phyloP scores from a whole-genome alignment of 2,113 vertebrate species.

The Cebidichthys violaceus region DNA sequence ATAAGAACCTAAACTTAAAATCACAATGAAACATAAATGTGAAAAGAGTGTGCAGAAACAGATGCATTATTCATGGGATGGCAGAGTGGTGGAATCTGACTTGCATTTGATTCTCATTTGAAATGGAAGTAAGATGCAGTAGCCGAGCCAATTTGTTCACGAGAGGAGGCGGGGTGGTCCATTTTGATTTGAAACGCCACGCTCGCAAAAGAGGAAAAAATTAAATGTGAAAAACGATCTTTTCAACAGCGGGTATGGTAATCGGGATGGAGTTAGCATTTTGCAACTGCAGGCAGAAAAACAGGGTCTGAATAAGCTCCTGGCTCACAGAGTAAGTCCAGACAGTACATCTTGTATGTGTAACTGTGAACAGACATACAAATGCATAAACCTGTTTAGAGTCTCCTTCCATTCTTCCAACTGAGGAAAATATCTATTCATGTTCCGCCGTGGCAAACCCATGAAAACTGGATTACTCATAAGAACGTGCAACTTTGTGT shows the following conservation, averaged over 20 bases:
- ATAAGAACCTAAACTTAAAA: constrained; percentile 35
- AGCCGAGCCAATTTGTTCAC: constrained; percentile 49
- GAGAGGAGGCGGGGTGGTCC: constrained; percentile 38
- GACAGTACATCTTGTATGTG: constrained; percentile 34
- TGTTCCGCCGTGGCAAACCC: constrained; percentile 2
- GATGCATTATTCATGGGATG: constrained; percentile 52
- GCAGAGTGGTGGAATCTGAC: constrained; percentile 25
- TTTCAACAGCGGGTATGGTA: constrained; percentile 56
- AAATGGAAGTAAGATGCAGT: constrained; percentile 45
- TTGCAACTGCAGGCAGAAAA: constrained; percentile 66
- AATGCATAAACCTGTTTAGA: constrained; percentile 36
- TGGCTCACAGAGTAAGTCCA: constrained; percentile 10
- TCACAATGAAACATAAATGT: constrained; percentile 42
- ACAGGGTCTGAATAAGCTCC: constrained; percentile 30
- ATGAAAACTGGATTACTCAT: constrained; percentile 9
- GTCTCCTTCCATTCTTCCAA: constrained; percentile 8
- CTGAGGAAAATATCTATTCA: constrained; percentile 12
- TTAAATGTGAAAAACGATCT: constrained; percentile 67
- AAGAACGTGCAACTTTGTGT: neutral
- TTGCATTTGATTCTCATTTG: constrained; percentile 50
- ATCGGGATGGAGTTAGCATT: constrained; percentile 62
- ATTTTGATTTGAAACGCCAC: constrained; percentile 61
- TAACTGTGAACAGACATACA: constrained; percentile 22
- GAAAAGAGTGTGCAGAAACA: constrained; percentile 28
- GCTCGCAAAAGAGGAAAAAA: constrained; percentile 37